These are phyloP conservation scores for Drosophila virilis DNA, from an alignment of 1,140 invertebrate genomes.

Conservation along the genomic window DNA sequence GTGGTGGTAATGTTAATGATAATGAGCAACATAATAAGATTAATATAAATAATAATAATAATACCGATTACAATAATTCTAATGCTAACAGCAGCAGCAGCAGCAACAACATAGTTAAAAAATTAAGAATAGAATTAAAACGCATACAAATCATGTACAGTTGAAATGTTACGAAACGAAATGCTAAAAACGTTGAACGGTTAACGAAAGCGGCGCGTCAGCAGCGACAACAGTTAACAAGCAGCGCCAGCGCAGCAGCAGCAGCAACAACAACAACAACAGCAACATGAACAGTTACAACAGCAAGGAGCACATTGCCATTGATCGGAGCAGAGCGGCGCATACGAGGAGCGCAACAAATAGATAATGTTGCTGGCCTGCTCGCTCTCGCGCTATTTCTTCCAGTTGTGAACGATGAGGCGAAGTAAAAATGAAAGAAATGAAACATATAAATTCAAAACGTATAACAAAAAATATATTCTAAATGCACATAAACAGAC, in stretches of 20 bases:
- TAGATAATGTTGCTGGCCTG: conserved; percentile 21
- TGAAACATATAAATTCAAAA: conserved; percentile 23
- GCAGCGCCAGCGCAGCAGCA: not conserved
- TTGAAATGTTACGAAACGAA: conserved; percentile 38
- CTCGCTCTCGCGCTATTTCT: not conserved
- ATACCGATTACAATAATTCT: conserved; percentile 33
- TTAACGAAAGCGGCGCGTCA: conserved; percentile 14
- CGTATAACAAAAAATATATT: conserved; percentile 41
- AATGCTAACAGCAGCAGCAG: conserved; percentile 21
- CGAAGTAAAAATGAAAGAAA: conserved; percentile 26
- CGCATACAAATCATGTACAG: conserved; percentile 69
- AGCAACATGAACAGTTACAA: conserved; percentile 14
- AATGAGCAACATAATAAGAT: conserved; percentile 36
- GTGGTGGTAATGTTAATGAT: conserved; percentile 21
- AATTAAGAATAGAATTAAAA: conserved; percentile 68
- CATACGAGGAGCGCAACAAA: conserved; percentile 4
- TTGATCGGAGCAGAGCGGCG: conserved; percentile 10
- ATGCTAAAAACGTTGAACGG: conserved; percentile 1
- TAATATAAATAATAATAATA: conserved; percentile 39
- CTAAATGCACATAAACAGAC: conserved; percentile 56
- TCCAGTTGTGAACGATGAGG: conserved; percentile 17
- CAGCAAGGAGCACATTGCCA: conserved; percentile 21
- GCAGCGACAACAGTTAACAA: conserved; percentile 8
- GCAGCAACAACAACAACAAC: not conserved
- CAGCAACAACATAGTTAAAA: conserved; percentile 60